Percentiles rank a stretch among this genome's conserved stretches.
Conservation (phyloP, 2,888 invertebrate genomes). For the Lasioglossum oenotherae region DNA sequence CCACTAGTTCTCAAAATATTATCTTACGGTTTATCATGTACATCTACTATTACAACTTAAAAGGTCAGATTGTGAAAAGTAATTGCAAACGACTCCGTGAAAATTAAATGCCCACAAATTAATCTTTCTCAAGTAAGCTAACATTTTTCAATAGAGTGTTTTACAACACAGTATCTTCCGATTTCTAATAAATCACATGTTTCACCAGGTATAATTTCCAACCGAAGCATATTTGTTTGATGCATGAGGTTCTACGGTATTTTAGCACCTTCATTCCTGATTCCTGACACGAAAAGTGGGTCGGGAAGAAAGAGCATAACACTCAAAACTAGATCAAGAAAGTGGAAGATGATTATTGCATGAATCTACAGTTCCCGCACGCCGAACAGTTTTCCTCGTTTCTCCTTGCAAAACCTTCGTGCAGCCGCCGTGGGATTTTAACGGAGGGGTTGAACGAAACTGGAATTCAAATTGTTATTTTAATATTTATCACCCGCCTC, state of each 20-base stretch:
- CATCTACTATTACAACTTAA: neutral
- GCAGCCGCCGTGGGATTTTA: slow-evolving; percentile 48
- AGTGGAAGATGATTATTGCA: slow-evolving; percentile 73
- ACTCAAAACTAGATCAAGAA: slow-evolving; percentile 64
- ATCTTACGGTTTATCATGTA: neutral
- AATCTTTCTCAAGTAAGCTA: neutral
- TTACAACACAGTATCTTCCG: neutral
- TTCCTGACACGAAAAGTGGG: neutral
- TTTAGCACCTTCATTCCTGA: neutral
- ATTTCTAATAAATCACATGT: neutral
- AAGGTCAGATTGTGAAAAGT: neutral
- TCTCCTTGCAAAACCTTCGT: slow-evolving; percentile 26
- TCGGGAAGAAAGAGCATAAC: neutral
- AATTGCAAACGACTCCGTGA: neutral
- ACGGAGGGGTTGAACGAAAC: slow-evolving; percentile 68
- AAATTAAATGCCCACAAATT: neutral
- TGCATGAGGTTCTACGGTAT: neutral
- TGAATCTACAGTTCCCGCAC: slow-evolving; percentile 65
- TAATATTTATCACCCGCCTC: slow-evolving; percentile 78
- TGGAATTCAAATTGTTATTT: slow-evolving; percentile 79
- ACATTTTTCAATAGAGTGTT: neutral
- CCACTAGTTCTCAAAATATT: neutral
- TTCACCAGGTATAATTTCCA: neutral
- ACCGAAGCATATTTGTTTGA: neutral
- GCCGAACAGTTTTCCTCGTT: slow-evolving; percentile 38